Conservation (phyloP, 2,888 invertebrate genomes). For the Drosophila hamatofila region DNA sequence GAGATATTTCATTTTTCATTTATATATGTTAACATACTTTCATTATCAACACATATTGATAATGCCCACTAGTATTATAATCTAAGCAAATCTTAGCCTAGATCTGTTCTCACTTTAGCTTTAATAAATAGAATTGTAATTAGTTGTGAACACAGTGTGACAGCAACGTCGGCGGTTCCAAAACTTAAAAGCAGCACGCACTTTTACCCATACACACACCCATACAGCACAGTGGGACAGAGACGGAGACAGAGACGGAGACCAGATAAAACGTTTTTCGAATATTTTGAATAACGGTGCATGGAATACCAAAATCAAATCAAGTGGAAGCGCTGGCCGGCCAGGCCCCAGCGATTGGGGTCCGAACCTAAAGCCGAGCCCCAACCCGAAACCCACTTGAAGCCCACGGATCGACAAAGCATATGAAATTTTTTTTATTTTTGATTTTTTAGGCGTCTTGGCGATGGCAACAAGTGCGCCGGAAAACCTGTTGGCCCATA, state of each 20-base stretch:
- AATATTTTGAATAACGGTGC: slow-evolving; percentile 81
- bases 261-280: slow-evolving; percentile 77
- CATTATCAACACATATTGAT: not conserved
- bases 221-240: slow-evolving; percentile 5
- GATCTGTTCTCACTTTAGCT: not conserved
- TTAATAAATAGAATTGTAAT: slow-evolving; percentile 22
- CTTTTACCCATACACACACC: slow-evolving; percentile 25
- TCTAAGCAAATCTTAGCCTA: not conserved
- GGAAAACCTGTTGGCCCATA: slow-evolving; percentile 80
- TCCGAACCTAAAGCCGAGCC: slow-evolving; percentile 17
- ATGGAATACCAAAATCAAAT: slow-evolving; percentile 81
- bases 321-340: slow-evolving; percentile 72
- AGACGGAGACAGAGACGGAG: not conserved
- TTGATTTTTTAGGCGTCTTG: slow-evolving; percentile 54
- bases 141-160: slow-evolving; percentile 30
- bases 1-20: too few relatives aligned
- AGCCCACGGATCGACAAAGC: slow-evolving; percentile 73
- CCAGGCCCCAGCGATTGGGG: slow-evolving; percentile 28
- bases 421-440: slow-evolving; percentile 65
- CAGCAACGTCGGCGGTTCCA: slow-evolving; percentile 40
- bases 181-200: slow-evolving; percentile 56
- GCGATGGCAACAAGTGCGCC: slow-evolving; percentile 75
- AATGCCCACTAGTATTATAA: not conserved
- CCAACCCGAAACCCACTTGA: slow-evolving; percentile 43
- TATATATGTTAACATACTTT: too few relatives aligned